Base-by-base conservation (phyloP, 2,797 vertebrate species). In the Pantherophis alleghaniensis region DNA sequence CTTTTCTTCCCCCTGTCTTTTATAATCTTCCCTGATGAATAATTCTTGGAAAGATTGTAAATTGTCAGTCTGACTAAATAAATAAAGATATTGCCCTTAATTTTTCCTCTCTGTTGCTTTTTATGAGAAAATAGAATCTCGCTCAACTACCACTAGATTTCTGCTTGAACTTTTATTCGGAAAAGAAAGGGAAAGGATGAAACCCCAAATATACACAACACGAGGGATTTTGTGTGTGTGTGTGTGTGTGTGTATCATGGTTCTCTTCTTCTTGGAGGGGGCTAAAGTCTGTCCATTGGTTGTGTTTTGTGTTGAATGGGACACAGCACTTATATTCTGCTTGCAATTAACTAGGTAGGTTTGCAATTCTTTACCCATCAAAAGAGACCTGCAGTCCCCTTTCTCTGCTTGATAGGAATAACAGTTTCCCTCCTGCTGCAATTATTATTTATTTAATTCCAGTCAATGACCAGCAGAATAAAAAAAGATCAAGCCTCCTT, bases 171-270 rank as follows among this genome's bases (percentile, higher is more conserved):
- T 83, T 83, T 83, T 83, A 83, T 83, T 83, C 22, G 1, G 37
- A 5, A 83, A 83, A 83, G 37, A 42, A 12, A 47, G 24, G 20
- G 9, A 7, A 47, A 83, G 9, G 42, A 22, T 83, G 79, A 83
- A 47, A 83, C 10, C 10, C 20, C 37, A 83, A 83, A 47, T 20
- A 83, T 24, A 47, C 9, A 83, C 3, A 11, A 47, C 20, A 74
- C 0, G 10, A 24, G 24, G 60, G 3, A 20, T 22, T 7, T 59
- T 2, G 1, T 63, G 1, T 66, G 2, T 32, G 4, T n/a, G 0
- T 32, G 4, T n/a, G 0, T 66, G 26, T 16, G 2, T 66, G 26
- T 66, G 32, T 79, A 42, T 9, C 37, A 42, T 11, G 37, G 20
- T 22, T 42, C 74, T 79, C 20, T 42, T 79, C 37, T 42, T 79